These are phyloP conservation scores for Aurelia aurita complex sp. Pacific DNA, from an alignment of 30 jellyfish, hydroid and myxozoan species.

Conservation along the genomic window DNA sequence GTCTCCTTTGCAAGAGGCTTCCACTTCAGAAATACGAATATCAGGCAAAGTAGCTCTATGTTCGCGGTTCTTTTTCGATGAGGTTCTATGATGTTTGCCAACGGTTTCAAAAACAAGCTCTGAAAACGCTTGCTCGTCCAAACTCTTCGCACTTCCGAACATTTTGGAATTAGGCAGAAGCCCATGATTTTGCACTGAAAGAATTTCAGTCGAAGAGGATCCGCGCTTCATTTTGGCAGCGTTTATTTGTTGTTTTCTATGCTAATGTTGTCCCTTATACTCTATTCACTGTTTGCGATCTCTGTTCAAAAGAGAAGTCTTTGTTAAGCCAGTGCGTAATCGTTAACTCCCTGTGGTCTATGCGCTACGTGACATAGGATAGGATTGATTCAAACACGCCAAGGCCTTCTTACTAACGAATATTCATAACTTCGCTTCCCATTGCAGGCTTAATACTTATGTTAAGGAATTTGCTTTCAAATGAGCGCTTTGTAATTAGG, in stretches of 20 bases:
- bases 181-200: constrained; percentile 15
- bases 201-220: constrained; percentile 9
- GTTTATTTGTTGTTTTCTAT: not conserved
- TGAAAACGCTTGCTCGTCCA: constrained; percentile 29
- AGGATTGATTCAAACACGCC: not conserved
- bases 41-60: constrained; percentile 31
- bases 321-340: not conserved
- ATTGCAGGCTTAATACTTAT: too few species aligned
- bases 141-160: constrained; percentile 36
- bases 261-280: constrained; percentile 4
- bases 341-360: constrained; percentile 24
- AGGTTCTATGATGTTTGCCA: constrained; percentile 26
- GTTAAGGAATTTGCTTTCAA: too few species aligned
- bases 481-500: too few species aligned
- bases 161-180: constrained; percentile 27
- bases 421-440: too few species aligned
- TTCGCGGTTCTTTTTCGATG: constrained; percentile 32
- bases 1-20: not conserved
- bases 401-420: too few species aligned
- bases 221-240: constrained; percentile 34
- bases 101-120: constrained; percentile 49
- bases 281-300: too few species aligned
- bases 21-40: constrained; percentile 7
- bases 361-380: constrained; percentile 32
- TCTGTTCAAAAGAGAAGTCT: too few species aligned